Base-by-base conservation (phyloP, 2,888 invertebrate genomes). In the Diarsia dahlii region DNA sequence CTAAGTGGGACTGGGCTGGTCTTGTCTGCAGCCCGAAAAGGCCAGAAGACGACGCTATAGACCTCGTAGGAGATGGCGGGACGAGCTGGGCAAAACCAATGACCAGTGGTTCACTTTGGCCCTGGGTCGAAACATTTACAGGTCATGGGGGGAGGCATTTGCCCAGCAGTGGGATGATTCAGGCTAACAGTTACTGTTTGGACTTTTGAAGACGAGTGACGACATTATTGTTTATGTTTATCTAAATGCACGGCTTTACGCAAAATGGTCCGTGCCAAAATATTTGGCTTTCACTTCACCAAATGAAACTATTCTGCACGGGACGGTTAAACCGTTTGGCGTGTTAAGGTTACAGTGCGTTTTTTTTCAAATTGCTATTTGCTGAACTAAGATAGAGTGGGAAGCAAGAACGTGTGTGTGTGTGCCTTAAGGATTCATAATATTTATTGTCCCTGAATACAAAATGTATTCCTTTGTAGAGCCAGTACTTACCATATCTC, bases 401-500 rank as follows among this genome's bases (percentile, higher is more conserved):
- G 23, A 15, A 58, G 28, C 15, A 58, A 58, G 15, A 15, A 13
- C 13, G 56, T 23, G 23, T 12, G 10, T n/a, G n/a, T n/a, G n/a
- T 23, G 13, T 58, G 28, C 8, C 28, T 3, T 23, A 28, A 28
- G 23, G 56, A 28, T 23, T 56, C 56, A 28, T 28, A 56, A 8
- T 2, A 13, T 23, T 56, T 56, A 56, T 23, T 56, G 13, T 5
- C 13, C 13, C 23, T 56, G 23, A 34, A 52, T 4, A 23, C 48
- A 20, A 18, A 23, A 58, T 71, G 0, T 71, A 23, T 50, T 56
- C 46, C n/a, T 10, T 48, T 60, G 2, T 39, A 73, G 10, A 72
- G 12, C 1, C 9, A n/a, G 5, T 63, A 70, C 28, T 76, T 97
- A 96, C 97, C 99, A 94, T 99, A 99, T 89, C 99, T 97, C 65